Base-by-base conservation (phyloP, 2,797 vertebrate genomes). In the Cossypha caffra region DNA sequence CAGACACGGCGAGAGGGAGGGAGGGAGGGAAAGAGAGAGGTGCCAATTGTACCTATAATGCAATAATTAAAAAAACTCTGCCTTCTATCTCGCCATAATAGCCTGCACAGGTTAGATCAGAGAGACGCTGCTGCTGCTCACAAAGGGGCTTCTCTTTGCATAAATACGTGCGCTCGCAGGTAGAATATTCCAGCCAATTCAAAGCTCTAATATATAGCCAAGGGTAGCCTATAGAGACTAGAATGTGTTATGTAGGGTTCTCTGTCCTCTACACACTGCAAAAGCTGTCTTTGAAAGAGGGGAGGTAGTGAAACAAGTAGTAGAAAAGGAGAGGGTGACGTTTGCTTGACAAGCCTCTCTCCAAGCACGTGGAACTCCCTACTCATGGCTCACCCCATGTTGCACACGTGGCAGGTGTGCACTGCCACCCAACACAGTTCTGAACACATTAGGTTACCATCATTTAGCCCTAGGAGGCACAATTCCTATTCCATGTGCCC, bases 11-110 rank as follows among this genome's bases (percentile, higher is more conserved):
- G 61, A 95, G 89, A 94, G 93, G 90, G 88, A 95, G 95, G 96
- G 90, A 97, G 96, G 85, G 92, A 96, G 92, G 92, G 66, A 88
- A 66, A 61, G 88, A 94, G 76, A 97, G 93, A 96, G 90, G 96
- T 95, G 97, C 96, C 96, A 97, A 96, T 96, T 96, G 96, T 96
- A 96, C 94, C 77, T 81, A 97, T 82, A 96, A 94, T 92, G 81
- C 88, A 76, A 95, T 95, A 97, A 97, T 96, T 97, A 92, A 97
- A 96, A 93, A 95, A 96, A 92, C 80, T 94, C 96, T 92, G 71
- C 88, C 93, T 96, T 91, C 94, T 80, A 62, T 91, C 90, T 96
- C 20, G 18, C 94, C 63, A 87, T 80, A 96, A 96, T 4, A 83
- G 96, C 84, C 76, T 85, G 87, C 92, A 83, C 82, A 89, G 67